Base-by-base conservation (phyloP, 2,888 invertebrate genomes). In the Zaprionus lineosus region DNA sequence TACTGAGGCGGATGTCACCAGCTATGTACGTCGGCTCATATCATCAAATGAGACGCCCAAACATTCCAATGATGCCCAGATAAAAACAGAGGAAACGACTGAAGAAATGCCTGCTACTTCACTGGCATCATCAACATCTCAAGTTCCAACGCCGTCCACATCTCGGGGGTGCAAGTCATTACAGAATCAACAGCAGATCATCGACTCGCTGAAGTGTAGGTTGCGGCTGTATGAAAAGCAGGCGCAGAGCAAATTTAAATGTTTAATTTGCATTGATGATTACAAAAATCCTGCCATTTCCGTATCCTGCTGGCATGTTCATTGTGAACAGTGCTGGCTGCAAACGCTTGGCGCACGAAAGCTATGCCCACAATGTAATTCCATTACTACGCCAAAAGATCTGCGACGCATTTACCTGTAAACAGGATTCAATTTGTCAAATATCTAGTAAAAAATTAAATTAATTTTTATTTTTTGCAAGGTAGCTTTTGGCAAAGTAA, bases 231-330 rank as follows among this genome's bases (percentile, higher is more conserved):
- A 96, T 75, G 96, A 96, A 87, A 92, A 92, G 57, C 91, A 91
- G 76, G 89, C 89, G 67, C 91, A 90, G 89, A 91, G 92, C 53
- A 93, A 94, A 89, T 93, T 93, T 65, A 96, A 96, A 89, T 97
- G 97, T 91, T 92, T 97, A 44, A 97, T 97, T 71, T 97, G 97
- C 87, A 93, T 97, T 91, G 97, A 96, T 46, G 92, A 94, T 19
- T 96, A 96, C 89, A 92, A 92, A 50, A 95, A 95, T 29, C 97
- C 98, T 0, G 94, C 97, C 3, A 96, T 97, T 46, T 98, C 98
- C 0, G 95, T 97, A 59, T 96, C 96, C 86, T 98, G 98, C 89
- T 98, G 98, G 98, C 98, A 98, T 89, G 97, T 98, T 0, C 96
- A 98, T 89, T 98, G 98, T 86, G 97, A 98, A 91, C 92, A 92